Percentiles rank a stretch among this genome's conserved stretches.
phyloP scores from a whole-genome alignment of 2,797 vertebrate genomes.

The Crenichthys baileyi region DNA sequence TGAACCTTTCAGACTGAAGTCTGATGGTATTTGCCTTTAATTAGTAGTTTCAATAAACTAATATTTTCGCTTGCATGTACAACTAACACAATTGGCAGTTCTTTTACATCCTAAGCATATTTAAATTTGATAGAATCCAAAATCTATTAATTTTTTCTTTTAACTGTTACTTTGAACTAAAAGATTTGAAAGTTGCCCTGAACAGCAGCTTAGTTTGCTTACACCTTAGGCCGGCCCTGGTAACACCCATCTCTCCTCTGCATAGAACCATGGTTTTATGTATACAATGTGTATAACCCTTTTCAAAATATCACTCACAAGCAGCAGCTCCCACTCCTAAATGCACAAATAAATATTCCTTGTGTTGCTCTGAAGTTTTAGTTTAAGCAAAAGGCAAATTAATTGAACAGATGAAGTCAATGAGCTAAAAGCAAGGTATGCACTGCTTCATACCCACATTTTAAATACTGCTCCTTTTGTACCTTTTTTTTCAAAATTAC shows the following conservation, averaged over 20 bases:
- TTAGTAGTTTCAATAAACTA: background rate
- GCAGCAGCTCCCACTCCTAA: conserved; percentile 32
- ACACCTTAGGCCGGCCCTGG: background rate
- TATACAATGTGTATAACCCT: conserved; percentile 1
- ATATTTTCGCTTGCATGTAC: background rate
- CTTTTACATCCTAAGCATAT: background rate
- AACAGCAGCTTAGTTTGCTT: background rate
- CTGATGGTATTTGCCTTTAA: too few relatives aligned
- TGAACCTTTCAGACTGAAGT: too few relatives aligned
- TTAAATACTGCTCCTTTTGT: background rate
- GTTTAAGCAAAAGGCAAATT: conserved; percentile 20
- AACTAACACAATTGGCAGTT: background rate
- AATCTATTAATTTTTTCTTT: background rate
- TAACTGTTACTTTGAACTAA: background rate
- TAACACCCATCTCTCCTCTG: background rate
- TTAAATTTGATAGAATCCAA: background rate
- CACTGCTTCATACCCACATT: background rate
- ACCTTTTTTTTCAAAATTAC: background rate
- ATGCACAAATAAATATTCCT: conserved; percentile 49
- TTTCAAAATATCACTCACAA: conserved; percentile 24
- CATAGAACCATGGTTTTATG: background rate
- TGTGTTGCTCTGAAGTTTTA: conserved; percentile 9
- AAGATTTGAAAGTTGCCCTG: background rate
- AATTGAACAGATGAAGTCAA: background rate
- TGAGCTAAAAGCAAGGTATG: background rate